phyloP scores from a whole-genome alignment of 1,140 invertebrate species.

The Drosophila mauritiana region DNA sequence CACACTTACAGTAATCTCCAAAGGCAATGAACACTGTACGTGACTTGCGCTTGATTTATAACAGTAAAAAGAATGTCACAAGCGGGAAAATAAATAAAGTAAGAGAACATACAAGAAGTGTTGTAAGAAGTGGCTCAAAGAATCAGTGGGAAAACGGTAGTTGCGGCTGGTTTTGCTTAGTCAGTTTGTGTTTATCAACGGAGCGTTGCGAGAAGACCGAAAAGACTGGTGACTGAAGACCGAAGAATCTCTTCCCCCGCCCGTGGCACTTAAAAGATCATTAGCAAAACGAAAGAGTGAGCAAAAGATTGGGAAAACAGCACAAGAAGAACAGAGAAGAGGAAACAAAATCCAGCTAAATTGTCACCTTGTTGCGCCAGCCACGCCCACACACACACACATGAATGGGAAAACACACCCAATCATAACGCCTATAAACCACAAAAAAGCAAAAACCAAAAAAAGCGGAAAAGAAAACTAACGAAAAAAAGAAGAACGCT shows the following conservation, averaged over 20 bases:
- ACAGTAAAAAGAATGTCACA: slow-evolving; percentile 60
- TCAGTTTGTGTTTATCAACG: slow-evolving; percentile 33
- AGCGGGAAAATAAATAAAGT: slow-evolving; percentile 37
- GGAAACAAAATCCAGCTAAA: slow-evolving; percentile 31
- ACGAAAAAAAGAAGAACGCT: slow-evolving; percentile 31
- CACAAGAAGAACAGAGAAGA: slow-evolving; percentile 1
- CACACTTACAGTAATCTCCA: slow-evolving; percentile 26
- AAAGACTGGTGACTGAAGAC: slow-evolving; percentile 18
- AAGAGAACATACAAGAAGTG: slow-evolving; percentile 24
- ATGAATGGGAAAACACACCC: slow-evolving; percentile 28
- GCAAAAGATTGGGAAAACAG: slow-evolving; percentile 6
- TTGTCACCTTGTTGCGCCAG: slow-evolving; percentile 55
- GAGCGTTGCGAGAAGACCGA: slow-evolving; percentile 27
- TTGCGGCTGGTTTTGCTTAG: slow-evolving; percentile 29
- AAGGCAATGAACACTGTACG: slow-evolving; percentile 40
- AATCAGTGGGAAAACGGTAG: slow-evolving; percentile 38
- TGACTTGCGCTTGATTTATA: slow-evolving; percentile 59
- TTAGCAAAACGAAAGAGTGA: slow-evolving; percentile 27
- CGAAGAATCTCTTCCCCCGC: slow-evolving; percentile 2
- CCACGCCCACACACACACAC: slow-evolving; percentile 40
- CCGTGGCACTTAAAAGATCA: slow-evolving; percentile 59
- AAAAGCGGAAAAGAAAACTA: slow-evolving; percentile 17
- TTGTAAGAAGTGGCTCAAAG: slow-evolving; percentile 41
- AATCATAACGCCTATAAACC: slow-evolving; percentile 49
- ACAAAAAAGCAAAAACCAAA: slow-evolving; percentile 16